phyloP scores from a whole-genome alignment of 1,140 invertebrate genomes.

The Sogatella furcifera region DNA sequence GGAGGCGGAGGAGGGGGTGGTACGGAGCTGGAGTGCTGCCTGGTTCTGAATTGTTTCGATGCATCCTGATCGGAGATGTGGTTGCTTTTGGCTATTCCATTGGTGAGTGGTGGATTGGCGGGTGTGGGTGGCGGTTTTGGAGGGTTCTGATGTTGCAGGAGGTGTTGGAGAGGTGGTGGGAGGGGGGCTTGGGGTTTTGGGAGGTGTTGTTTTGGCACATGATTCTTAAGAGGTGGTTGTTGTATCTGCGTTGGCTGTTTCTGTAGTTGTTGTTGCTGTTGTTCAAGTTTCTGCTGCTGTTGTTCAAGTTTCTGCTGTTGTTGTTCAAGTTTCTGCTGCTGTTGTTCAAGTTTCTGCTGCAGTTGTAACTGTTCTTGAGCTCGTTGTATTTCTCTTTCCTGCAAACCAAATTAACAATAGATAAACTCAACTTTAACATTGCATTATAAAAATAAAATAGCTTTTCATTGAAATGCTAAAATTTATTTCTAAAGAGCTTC shows the following conservation, averaged over 20 bases:
- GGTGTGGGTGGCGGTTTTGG: too few species aligned
- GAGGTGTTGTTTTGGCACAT: conserved; percentile 4
- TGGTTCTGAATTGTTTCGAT: too few species aligned
- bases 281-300: background rate
- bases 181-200: conserved; percentile 25
- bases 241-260: conserved; percentile 14
- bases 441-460: too few species aligned
- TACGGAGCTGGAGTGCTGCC: too few species aligned
- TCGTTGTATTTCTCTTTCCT: conserved; percentile 36
- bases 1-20: too few species aligned
- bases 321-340: conserved; percentile 17
- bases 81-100: too few species aligned
- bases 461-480: too few species aligned
- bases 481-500: too few species aligned
- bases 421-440: too few species aligned
- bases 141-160: too few species aligned
- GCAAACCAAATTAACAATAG: conserved; percentile 21
- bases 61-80: too few species aligned
- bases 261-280: conserved; percentile 21
- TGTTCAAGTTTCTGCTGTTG: conserved; percentile 17
- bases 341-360: conserved; percentile 17
- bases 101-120: too few species aligned
- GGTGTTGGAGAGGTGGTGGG: conserved; percentile 28
- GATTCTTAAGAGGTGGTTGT: conserved; percentile 9
- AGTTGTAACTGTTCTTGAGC: conserved; percentile 23